phyloP scores from a whole-genome alignment of 2,797 vertebrate species.

The Prunella strophiata region DNA sequence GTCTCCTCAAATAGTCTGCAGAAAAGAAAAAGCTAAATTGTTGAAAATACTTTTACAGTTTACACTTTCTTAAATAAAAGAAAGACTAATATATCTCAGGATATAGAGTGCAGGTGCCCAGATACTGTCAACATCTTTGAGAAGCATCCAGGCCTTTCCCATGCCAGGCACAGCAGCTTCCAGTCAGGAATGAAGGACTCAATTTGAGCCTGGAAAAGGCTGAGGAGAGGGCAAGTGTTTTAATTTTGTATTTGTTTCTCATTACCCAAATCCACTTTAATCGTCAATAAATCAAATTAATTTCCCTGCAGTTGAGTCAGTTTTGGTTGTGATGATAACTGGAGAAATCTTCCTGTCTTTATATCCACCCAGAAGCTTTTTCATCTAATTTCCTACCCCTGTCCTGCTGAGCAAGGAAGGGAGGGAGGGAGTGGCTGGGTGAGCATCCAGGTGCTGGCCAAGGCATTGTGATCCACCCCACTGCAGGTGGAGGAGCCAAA shows the following conservation, averaged over 20 bases:
- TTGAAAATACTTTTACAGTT: neutral
- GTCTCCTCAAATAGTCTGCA: neutral
- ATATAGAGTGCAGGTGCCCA: neutral
- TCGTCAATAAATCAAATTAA: neutral
- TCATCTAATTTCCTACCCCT: neutral
- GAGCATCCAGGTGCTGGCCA: neutral
- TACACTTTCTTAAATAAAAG: neutral
- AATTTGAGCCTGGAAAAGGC: neutral
- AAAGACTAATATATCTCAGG: neutral
- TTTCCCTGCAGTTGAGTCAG: neutral
- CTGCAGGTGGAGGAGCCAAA: fast-evolving
- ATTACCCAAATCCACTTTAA: neutral
- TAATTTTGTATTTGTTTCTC: neutral
- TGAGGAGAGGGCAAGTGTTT: neutral
- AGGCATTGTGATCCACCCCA: neutral
- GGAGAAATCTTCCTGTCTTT: neutral
- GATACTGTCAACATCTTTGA: fast-evolving
- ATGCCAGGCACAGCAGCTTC: neutral
- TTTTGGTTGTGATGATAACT: neutral
- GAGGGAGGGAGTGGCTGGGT: neutral
- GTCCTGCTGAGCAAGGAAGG: neutral
- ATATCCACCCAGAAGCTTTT: neutral
- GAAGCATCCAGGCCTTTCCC: neutral
- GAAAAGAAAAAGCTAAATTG: neutral
- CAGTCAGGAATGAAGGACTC: neutral